Conservation (phyloP, 2,797 vertebrate genomes). For the Thaleichthys pacificus region DNA sequence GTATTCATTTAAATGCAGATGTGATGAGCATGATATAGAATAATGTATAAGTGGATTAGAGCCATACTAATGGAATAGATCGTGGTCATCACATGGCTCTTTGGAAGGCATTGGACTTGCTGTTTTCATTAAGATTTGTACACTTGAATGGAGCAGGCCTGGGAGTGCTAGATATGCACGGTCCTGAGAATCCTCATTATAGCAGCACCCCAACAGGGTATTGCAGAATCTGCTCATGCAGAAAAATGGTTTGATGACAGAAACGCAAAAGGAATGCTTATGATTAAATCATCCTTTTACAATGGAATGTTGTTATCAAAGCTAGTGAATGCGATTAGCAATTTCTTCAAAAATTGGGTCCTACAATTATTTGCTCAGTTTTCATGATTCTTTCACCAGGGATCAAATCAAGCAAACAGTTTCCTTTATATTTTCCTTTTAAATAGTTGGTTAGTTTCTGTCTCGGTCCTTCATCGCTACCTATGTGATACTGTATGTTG, state of each 20-base stretch:
- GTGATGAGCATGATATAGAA: neutral
- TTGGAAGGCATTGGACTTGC: neutral
- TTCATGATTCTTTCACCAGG: neutral
- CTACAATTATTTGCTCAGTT: neutral
- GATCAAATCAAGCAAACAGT: neutral
- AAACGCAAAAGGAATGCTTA: neutral
- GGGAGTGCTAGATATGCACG: conserved; percentile 1
- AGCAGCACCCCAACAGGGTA: too few species aligned
- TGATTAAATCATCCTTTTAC: neutral
- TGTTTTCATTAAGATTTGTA: neutral
- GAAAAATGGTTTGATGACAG: neutral
- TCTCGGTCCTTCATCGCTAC: neutral
- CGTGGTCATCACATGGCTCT: neutral
- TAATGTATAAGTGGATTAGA: neutral
- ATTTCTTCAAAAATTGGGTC: neutral
- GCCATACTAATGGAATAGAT: neutral
- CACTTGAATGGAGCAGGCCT: neutral
- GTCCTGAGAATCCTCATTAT: too few species aligned
- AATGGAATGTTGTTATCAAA: neutral
- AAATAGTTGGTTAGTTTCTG: neutral
- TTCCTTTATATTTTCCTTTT: neutral
- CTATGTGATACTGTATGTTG: neutral
- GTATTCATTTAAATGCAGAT: neutral
- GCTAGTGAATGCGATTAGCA: neutral
- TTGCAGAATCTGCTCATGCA: neutral